Evolutionary conservation across 2,113 vertebrate species (phyloP), one percentile per base, ranked within the genome.

Genomic region (Amphilophus citrinellus): DNA sequence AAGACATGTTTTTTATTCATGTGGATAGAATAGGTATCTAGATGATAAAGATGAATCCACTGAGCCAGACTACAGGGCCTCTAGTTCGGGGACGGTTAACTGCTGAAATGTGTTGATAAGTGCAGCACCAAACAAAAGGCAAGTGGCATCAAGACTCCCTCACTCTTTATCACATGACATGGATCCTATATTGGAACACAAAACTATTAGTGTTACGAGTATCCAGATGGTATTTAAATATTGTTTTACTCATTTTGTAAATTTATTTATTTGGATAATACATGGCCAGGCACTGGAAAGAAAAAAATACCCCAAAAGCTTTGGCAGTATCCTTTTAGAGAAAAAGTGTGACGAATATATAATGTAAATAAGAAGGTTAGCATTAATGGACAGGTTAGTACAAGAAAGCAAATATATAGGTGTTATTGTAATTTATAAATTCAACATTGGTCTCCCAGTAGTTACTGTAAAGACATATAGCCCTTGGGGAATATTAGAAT

Each of bases 1-100:
- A 32, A 88, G 86, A 92, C 65, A 82, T 76, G 87, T 91, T 91
- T 90, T 91, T 89, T 82, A 80, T 53, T 68, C 73, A 76, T 73
- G 63, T 61, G 61, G 66, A 87, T 89, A 89, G 65, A 88, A 7
- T 85, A 71, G 63, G 62, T 85, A 81, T 89, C 17, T 89, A 85
- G 27, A 56, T 85, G 63, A 84, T 77, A 75, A 86, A 30, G 65
- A 83, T 71, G 35, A 80, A 44, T 84, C 44, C 27, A 83, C 56
- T 4, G 44, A 84, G 65, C 32, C 24, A 79, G 78, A 83, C 57
- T 88, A 22, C 5, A 8, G 37, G 88, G 62, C 79, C 80, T 81
- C 77, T 81, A 83, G 81, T 86, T 87, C 50, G 20, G 76, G 79
- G 80, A 65, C 44, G 17, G 80, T 78, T 57, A 88, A 61, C 82